Percentiles rank a stretch among this genome's conserved stretches.
Evolutionary conservation across 2,113 vertebrate genomes (phyloP).

Genomic region (Nymphicus hollandicus): DNA sequence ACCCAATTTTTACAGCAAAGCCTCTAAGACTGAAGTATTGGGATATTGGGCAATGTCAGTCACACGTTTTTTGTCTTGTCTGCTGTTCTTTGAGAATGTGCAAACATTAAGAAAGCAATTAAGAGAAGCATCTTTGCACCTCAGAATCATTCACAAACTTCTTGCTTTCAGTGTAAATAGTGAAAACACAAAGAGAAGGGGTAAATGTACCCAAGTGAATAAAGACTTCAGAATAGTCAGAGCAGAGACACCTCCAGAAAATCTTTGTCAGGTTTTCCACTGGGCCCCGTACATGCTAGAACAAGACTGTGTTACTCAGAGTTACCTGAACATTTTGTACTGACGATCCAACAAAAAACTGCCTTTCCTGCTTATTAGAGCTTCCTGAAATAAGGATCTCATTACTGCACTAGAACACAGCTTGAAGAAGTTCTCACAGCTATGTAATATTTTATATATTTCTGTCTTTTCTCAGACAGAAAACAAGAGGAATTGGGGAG

Average conservation of each 20-base stretch:
- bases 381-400: neutral
- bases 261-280: neutral
- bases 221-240: neutral
- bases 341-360: neutral
- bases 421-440: neutral
- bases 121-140: neutral
- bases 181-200: neutral
- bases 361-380: neutral
- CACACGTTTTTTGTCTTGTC: neutral
- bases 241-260: neutral
- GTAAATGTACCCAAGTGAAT: neutral
- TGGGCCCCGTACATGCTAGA: neutral
- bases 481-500: neutral
- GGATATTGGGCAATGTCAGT: neutral
- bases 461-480: neutral
- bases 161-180: neutral
- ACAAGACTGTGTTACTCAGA: conserved; percentile 51
- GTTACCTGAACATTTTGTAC: conserved; percentile 48
- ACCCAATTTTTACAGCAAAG: neutral
- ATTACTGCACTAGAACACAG: neutral
- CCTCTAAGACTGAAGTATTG: neutral
- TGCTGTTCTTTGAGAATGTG: neutral
- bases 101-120: neutral
- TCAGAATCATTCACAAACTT: neutral
- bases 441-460: neutral